phyloP scores from a whole-genome alignment of 2,888 invertebrate genomes.

The Epirrhoe alternata region DNA sequence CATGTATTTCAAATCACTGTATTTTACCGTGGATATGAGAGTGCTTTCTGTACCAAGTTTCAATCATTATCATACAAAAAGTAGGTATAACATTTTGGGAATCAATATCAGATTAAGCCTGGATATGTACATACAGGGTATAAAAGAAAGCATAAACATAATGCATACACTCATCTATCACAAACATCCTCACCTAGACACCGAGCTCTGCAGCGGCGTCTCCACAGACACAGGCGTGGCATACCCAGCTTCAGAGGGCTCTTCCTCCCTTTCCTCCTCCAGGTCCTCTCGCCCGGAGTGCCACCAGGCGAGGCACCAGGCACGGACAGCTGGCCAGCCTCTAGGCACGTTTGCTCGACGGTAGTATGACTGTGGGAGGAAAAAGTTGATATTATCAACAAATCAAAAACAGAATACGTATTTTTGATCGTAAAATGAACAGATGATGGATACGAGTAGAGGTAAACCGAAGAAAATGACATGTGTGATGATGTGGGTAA shows the following conservation, averaged over 20 bases:
- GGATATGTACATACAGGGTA: too few relatives aligned
- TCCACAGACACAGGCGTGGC: constrained; percentile 93
- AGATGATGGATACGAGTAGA: too few relatives aligned
- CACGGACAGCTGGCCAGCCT: constrained; percentile 85
- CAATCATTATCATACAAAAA: too few relatives aligned
- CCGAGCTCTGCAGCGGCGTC: constrained; percentile 94
- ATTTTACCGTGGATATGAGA: too few relatives aligned
- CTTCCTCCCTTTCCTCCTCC: constrained; percentile 91
- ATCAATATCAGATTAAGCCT: too few relatives aligned
- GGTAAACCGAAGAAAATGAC: too few relatives aligned
- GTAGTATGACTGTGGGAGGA: constrained; percentile 51
- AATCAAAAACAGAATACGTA: neutral
- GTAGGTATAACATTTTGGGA: too few relatives aligned
- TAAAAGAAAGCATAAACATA: too few relatives aligned
- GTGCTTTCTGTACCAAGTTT: too few relatives aligned
- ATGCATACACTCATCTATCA: neutral
- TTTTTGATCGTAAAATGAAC: too few relatives aligned
- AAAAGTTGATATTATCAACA: constrained; percentile 15
- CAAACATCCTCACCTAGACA: constrained; percentile 86
- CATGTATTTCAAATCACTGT: too few relatives aligned
- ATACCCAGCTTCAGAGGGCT: constrained; percentile 90
- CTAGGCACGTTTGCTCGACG: constrained; percentile 58
- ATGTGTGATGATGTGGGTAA: too few relatives aligned
- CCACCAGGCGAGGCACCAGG: constrained; percentile 96
- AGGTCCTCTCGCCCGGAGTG: constrained; percentile 94